These are phyloP conservation scores for Argyrosomus japonicus DNA, from an alignment of 2,113 vertebrate species.

Conservation along the genomic window DNA sequence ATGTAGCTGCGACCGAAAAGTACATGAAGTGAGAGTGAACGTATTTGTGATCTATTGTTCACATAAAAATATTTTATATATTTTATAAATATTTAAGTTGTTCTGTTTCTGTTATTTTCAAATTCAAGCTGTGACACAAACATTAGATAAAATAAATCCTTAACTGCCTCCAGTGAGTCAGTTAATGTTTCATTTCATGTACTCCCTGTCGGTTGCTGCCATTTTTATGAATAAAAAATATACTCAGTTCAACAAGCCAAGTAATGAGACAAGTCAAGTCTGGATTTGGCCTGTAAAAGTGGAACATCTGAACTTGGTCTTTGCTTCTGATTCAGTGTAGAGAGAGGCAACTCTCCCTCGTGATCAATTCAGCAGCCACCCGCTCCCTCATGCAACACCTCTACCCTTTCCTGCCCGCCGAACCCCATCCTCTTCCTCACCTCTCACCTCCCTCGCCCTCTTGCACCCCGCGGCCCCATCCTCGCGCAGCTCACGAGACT, in stretches of 20 bases:
- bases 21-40: too few relatives aligned
- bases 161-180: slow-evolving; percentile 5
- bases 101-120: background rate
- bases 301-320: background rate
- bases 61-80: background rate
- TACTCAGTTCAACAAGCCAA: background rate
- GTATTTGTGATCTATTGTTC: background rate
- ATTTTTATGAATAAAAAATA: background rate
- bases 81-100: background rate
- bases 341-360: background rate
- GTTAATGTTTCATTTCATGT: background rate
- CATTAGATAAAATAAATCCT: background rate
- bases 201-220: background rate
- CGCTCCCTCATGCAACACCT: background rate
- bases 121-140: background rate
- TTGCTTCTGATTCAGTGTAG: background rate
- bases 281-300: slow-evolving; percentile 7
- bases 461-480: background rate
- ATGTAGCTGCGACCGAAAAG: background rate
- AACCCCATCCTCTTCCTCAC: slow-evolving; percentile 4
- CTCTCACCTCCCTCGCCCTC: slow-evolving; percentile 23
- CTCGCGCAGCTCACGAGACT: slow-evolving; percentile 31
- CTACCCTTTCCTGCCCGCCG: background rate
- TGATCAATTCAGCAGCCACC: slow-evolving; percentile 10
- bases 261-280: background rate